Evolutionary conservation across 2,113 vertebrate species (phyloP), one percentile per base, ranked within the genome.

Genomic region (Leptobrachium leishanense): DNA sequence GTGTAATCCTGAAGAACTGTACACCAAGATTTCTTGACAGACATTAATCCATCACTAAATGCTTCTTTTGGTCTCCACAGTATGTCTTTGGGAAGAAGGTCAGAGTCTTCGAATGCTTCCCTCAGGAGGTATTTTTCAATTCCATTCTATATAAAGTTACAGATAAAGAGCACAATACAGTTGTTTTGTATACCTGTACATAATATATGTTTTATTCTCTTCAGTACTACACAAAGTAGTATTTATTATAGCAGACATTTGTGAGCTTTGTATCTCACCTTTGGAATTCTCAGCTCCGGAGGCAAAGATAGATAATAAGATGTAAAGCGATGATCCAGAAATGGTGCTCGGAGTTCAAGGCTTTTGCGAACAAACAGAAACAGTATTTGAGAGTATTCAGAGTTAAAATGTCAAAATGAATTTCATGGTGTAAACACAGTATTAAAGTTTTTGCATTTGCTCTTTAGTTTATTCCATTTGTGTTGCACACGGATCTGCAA

Each of bases 41-140:
- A 98, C 43, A 90, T 92, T 78, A 99, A 2, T 0, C 97, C 96
- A 8, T 99, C 97, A 39, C 97, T 97, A 87, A 98, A 99, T 68
- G 97, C 96, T 90, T 98, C 96, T 82, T 99, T 99, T 0, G 92
- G 92, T 82, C 97, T 90, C 96, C 97, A 99, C 57, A 99, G 94
- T 77, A 98, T 97, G 75, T 98, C 96, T 55, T 97, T 95, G 0
- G 96, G 97, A 70, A 99, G 85, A 83, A 99, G 85, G 77, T 92
- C 88, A 15, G 91, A 88, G 72, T 90, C 93, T 83, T 94, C 92
- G 89, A 98, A 98, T 0, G 96, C 72, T 50, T 96, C 92, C 81
- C 97, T 93, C 77, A 99, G 85, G n/a, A 99, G 94, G 83, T 95
- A 88, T 78, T 99, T 99, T 87, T 99, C 96, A 82, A 98, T 87